Conservation (phyloP, 2,113 vertebrate species). For the Sorex fumeus region DNA sequence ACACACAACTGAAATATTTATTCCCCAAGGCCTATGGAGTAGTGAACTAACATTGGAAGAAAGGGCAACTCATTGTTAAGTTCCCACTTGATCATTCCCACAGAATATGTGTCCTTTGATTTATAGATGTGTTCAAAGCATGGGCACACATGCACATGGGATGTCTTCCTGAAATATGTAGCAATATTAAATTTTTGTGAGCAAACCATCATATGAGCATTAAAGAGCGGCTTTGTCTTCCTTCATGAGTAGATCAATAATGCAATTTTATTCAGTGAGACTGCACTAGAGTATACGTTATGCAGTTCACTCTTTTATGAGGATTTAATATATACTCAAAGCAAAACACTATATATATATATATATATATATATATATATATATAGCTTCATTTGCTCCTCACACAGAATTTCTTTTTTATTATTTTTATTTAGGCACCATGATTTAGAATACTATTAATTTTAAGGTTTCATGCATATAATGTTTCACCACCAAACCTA, state of each 20-base stretch:
- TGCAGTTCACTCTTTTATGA: constrained; percentile 8
- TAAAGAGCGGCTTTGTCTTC: background rate
- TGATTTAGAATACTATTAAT: too few species aligned
- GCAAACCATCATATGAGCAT: constrained; percentile 12
- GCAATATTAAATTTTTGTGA: constrained; percentile 15
- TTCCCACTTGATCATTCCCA: constrained; percentile 16
- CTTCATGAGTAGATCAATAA: constrained; percentile 2
- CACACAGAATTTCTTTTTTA: background rate
- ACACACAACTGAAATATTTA: constrained; percentile 45
- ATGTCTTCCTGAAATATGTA: background rate
- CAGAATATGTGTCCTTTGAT: background rate
- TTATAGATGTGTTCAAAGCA: background rate
- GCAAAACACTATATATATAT: too few species aligned
- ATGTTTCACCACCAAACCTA: too few species aligned
- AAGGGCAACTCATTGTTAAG: constrained; percentile 12
- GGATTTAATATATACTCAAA: background rate
- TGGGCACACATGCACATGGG: background rate
- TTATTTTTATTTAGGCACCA: too few species aligned
- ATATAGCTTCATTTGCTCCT: constrained; percentile 20
- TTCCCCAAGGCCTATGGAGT: constrained; percentile 12
- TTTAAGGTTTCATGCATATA: too few species aligned
- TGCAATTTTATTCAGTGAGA: constrained; percentile 13
- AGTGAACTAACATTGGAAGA: constrained; percentile 35
- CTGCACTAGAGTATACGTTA: background rate
- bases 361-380: background rate